phyloP scores from a whole-genome alignment of 2,797 vertebrate species.

The Myotis findleyi region DNA sequence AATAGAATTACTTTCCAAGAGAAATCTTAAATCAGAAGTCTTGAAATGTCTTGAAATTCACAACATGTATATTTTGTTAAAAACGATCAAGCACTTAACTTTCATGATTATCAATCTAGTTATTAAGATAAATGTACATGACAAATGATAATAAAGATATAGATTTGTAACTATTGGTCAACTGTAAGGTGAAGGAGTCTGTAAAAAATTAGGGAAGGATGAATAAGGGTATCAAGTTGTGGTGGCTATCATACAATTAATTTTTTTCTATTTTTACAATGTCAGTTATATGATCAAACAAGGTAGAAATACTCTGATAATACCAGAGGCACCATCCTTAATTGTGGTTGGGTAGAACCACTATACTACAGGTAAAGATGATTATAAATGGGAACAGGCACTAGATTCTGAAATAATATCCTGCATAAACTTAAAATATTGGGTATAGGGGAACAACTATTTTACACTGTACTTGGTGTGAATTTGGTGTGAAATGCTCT shows the following conservation, averaged over 20 bases:
- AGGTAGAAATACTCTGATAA: background rate
- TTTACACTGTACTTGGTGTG: background rate
- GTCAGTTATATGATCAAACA: background rate
- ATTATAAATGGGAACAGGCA: background rate
- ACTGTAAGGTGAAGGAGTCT: background rate
- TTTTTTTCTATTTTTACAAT: slow-evolving; percentile 17
- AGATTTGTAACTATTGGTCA: slow-evolving; percentile 12
- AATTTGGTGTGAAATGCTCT: background rate
- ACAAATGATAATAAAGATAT: slow-evolving; percentile 18
- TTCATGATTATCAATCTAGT: background rate
- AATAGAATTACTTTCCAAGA: slow-evolving; percentile 30
- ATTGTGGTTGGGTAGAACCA: background rate
- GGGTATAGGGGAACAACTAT: background rate
- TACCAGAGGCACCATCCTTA: background rate
- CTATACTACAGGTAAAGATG: background rate
- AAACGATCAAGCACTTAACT: background rate
- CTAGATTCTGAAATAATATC: slow-evolving; percentile 9
- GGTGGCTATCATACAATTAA: background rate
- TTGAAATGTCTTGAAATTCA: background rate
- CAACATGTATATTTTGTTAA: background rate
- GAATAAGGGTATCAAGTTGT: background rate
- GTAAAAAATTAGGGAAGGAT: background rate
- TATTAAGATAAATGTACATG: background rate
- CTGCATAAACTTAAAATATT: slow-evolving; percentile 1
- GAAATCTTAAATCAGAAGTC: slow-evolving; percentile 20